phyloP scores from a whole-genome alignment of 2,797 vertebrate genomes.

The Danio jaintianensis region DNA sequence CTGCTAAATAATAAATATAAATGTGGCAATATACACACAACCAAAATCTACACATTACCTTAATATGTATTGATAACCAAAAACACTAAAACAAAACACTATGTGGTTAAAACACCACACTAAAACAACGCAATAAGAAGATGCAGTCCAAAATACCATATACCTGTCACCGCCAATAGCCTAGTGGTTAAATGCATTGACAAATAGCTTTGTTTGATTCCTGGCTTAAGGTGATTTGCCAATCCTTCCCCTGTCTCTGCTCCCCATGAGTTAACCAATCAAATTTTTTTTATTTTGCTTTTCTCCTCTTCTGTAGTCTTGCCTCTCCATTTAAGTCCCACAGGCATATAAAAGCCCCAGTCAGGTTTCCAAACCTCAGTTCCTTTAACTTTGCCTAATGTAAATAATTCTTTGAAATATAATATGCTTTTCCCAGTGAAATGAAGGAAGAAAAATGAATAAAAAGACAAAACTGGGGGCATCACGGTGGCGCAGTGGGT shows the following conservation, averaged over 20 bases:
- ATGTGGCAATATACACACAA: too few species aligned
- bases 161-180: background rate
- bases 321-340: background rate
- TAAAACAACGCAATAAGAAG: background rate
- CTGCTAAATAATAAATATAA: too few species aligned
- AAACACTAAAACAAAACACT: background rate
- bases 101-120: background rate
- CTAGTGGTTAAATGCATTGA: too few species aligned
- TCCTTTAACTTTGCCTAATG: background rate
- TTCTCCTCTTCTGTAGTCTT: background rate
- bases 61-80: too few species aligned
- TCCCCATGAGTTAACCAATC: too few species aligned
- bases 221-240: too few species aligned
- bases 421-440: background rate
- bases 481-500: too few species aligned
- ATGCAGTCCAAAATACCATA: background rate
- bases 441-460: background rate
- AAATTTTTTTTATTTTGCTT: too few species aligned
- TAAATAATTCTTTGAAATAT: constrained; percentile 19
- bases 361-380: background rate
- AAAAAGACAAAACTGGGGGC: constrained; percentile 5
- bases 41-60: too few species aligned
- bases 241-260: too few species aligned
- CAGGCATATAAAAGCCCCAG: background rate
- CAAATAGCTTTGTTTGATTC: too few species aligned